phyloP scores from a whole-genome alignment of 2,888 invertebrate genomes.

The Stictocephala bisonia region DNA sequence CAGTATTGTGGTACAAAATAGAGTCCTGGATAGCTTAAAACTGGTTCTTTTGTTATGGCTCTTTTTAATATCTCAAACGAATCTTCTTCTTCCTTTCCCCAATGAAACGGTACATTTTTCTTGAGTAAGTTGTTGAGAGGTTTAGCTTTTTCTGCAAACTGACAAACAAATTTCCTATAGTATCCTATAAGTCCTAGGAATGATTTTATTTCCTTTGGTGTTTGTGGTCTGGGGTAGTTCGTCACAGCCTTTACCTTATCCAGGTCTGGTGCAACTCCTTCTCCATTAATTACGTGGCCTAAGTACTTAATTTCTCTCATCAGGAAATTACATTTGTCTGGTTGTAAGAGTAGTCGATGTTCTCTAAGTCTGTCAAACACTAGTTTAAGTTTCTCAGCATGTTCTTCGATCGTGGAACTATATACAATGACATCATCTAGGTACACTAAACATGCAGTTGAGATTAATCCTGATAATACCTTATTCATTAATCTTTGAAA shows the following conservation, averaged over 20 bases:
- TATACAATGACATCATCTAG: conserved; percentile 37
- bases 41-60: background rate
- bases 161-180: conserved; percentile 62
- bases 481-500: conserved; percentile 61
- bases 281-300: conserved; percentile 14
- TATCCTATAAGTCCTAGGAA: conserved; percentile 63
- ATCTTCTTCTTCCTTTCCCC: too few species aligned
- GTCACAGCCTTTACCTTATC: conserved; percentile 15
- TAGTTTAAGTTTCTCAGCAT: background rate
- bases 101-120: conserved; percentile 53
- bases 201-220: conserved; percentile 46
- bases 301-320: background rate
- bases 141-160: conserved; percentile 60
- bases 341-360: background rate
- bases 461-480: conserved; percentile 55
- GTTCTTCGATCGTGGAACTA: conserved; percentile 2
- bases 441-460: conserved; percentile 1
- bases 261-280: conserved; percentile 14
- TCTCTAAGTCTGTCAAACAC: conserved; percentile 19
- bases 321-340: background rate
- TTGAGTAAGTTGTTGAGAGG: conserved; percentile 55
- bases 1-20: too few species aligned
- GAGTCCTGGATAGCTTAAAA: too few species aligned
- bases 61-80: background rate
- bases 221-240: conserved; percentile 44